Base-by-base conservation (phyloP, 1,140 invertebrate genomes). In the Teleopsis dalmanni region DNA sequence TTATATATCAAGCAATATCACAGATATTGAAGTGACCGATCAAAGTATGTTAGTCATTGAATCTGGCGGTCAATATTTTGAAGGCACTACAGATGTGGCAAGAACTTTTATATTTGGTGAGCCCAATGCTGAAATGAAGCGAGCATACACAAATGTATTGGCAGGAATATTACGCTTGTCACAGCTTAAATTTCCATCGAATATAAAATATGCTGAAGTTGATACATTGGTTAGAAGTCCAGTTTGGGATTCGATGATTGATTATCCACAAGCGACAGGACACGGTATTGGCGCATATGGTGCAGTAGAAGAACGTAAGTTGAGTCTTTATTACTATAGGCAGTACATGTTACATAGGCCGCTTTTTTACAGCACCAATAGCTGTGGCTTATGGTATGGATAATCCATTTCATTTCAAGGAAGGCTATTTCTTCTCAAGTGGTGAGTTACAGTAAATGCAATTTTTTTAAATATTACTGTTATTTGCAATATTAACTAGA, bases 81-180 rank as follows among this genome's bases (percentile, higher is more conserved):
- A 95, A 74, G 93, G 94, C 29, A 96, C 93, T 2, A 97, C 93
- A 1, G 90, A 95, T 62, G 84, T 96, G 0, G 93, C 94, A 0
- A 76, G 95, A 49, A 98, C 94, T 0, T 72, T 96, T 7, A 91
- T 95, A 71, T 89, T 88, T 62, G 91, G 91, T 1, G 73, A 72
- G 13, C 90, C 92, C 1, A 83, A 84, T 0, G 63, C 74, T 1
- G 78, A 86, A 37, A 82, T 94, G 68, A 82, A 79, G 50, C 79
- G 85, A 54, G 84, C 85, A 6, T 97, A 94, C 68, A 98, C 93
- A 0, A 79, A 83, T 44, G 91, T 96, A 2, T 70, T 98, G n/a
- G 88, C 89, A 31, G 90, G 91, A 1, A 80, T 86, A 10, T 87
- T 96, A 10, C 81, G 85, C 48, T 61, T 91, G 22, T 76, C 85